Evolutionary conservation across 2,113 vertebrate species (phyloP), one percentile per base, ranked within the genome.

Genomic region (Mustela lutreola): DNA sequence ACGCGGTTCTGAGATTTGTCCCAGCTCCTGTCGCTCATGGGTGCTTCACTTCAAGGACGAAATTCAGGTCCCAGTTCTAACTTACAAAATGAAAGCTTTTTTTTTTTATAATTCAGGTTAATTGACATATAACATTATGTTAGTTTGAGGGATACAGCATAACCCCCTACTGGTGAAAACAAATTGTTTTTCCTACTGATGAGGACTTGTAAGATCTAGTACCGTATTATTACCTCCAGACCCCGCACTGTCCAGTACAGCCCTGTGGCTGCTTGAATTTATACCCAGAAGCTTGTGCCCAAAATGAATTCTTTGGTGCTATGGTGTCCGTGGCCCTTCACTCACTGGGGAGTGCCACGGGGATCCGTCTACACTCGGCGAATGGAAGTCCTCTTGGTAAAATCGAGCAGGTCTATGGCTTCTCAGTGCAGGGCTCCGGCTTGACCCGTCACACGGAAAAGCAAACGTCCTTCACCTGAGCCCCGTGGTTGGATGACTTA

Each of bases 381-480:
- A 31, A 6, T 1, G 19, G 39, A 78, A 86, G 62, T 48, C 80
- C 31, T 2, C 0, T 24, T 11, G 42, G 80, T 73, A 7, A 89
- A 62, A 78, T 62, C 67, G 1, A 24, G 53, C 11, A 7, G 19
- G 36, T 33, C 26, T 3, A 8, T 91, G 31, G 45, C 70, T 73
- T n/a, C 78, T 79, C 14, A 0, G 12, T 31, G 1, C 85, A 89
- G 93, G 53, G 26, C 2, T 85, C 48, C 80, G 65, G 84, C 18
- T 96, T 67, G 18, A 90, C 84, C n/a, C 60, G 73, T 88, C 24
- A 84, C 28, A 16, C 4, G 19, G 48, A 67, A 42, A 45, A 36
- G 67, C 89, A 70, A 79, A 78, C 42, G 60, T 58, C 67, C 97
- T 92, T 96, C 91, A 78, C 73, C 28, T 76, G 63, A 53, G 4